phyloP scores from a whole-genome alignment of 2,113 vertebrate genomes.

The Macrotis lagotis region DNA sequence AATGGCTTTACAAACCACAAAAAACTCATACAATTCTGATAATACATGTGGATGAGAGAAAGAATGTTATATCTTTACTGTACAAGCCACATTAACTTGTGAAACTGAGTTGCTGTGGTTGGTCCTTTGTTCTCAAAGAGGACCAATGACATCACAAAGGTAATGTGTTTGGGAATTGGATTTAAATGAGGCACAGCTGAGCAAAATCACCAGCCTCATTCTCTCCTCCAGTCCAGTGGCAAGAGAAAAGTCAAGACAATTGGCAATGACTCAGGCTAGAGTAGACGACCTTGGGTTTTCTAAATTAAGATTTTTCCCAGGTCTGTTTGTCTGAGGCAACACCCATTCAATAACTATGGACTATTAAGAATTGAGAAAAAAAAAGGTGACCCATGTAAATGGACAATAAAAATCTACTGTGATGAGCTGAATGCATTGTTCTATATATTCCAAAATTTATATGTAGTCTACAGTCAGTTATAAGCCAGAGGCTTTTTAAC shows the following conservation, averaged over 20 bases:
- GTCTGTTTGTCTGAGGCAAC: background rate
- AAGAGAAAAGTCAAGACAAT: background rate
- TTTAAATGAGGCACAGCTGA: background rate
- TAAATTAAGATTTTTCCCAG: background rate
- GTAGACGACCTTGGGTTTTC: background rate
- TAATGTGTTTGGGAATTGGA: too few species aligned
- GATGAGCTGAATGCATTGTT: background rate
- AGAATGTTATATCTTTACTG: background rate
- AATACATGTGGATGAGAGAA: background rate
- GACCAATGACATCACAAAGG: background rate
- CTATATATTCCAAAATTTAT: background rate
- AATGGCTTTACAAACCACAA: background rate
- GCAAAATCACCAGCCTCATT: background rate
- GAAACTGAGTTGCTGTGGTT: background rate
- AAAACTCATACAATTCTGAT: background rate
- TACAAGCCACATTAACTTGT: background rate
- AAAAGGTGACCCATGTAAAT: background rate
- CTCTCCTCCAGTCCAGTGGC: background rate
- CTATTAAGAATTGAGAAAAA: background rate
- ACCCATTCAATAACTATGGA: background rate
- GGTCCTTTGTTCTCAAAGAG: too few species aligned
- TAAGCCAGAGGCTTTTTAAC: background rate
- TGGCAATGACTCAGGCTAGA: background rate
- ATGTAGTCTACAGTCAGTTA: background rate
- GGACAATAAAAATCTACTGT: background rate